phyloP scores from a whole-genome alignment of 2,888 invertebrate genomes.

The Tiliacea aurago region DNA sequence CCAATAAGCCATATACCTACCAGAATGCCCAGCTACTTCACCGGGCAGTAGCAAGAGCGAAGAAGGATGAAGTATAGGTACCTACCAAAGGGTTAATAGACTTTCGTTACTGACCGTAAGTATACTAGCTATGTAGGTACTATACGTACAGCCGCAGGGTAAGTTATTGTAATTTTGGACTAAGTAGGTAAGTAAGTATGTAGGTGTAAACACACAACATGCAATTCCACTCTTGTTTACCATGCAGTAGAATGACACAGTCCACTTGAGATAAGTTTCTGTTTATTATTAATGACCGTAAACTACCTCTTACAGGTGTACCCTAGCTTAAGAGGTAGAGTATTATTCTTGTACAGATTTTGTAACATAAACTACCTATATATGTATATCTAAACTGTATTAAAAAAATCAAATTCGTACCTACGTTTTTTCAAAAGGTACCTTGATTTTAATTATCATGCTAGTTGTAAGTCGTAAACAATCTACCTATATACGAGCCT shows the following conservation, averaged over 20 bases:
- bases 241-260: no score
- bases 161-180: background rate
- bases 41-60: background rate
- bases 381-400: no score
- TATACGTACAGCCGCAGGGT: background rate
- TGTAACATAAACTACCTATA: no score
- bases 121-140: background rate
- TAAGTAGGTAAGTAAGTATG: background rate
- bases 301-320: no score
- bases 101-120: background rate
- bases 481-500: constrained; percentile 11
- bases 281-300: no score
- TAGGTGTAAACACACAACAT: no score
- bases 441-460: constrained; percentile 21
- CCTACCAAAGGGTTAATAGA: background rate
- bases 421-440: background rate
- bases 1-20: background rate
- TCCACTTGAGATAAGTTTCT: no score
- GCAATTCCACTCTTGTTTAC: no score
- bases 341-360: no score
- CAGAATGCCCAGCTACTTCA: background rate
- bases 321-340: no score
- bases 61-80: background rate
- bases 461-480: constrained; percentile 28
- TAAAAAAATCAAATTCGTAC: background rate